These are phyloP conservation scores for Porites lobata DNA, from an alignment of 92 coral and sea anemone genomes.

Conservation along the genomic window DNA sequence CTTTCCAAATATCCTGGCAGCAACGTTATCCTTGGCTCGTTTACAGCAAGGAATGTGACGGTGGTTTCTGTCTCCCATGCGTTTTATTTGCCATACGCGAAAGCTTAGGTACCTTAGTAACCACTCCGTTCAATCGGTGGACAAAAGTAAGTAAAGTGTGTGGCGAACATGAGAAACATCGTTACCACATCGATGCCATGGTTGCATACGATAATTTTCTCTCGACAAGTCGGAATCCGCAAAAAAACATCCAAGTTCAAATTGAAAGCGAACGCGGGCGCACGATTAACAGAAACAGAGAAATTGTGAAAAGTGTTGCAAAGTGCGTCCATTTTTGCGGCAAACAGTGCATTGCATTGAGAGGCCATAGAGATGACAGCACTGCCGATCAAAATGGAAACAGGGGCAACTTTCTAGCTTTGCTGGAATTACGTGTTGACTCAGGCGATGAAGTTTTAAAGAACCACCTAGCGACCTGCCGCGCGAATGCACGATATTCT, in stretches of 20 bases:
- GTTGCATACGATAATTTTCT: slow-evolving; percentile 41
- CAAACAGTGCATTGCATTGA: slow-evolving; percentile 52
- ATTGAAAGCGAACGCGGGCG: slow-evolving; percentile 4
- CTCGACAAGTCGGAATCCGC: slow-evolving; percentile 30
- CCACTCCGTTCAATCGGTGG: slow-evolving; percentile 32
- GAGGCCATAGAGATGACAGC: slow-evolving; percentile 60
- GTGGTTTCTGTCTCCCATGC: slow-evolving; percentile 62
- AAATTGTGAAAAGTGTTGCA: slow-evolving; percentile 26
- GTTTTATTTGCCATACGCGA: slow-evolving; percentile 47
- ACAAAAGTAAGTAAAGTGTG: slow-evolving; percentile 45
- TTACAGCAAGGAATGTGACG: slow-evolving; percentile 54
- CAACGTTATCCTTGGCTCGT: slow-evolving; percentile 55
- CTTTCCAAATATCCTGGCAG: slow-evolving; percentile 51
- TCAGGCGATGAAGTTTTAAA: slow-evolving; percentile 41
- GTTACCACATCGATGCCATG: slow-evolving; percentile 53
- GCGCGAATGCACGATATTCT: slow-evolving; percentile 30
- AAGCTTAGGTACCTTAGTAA: slow-evolving; percentile 46
- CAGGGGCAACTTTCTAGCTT: slow-evolving; percentile 52
- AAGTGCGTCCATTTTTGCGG: slow-evolving; percentile 58
- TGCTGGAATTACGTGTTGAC: slow-evolving; percentile 51
- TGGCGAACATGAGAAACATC: slow-evolving; percentile 52
- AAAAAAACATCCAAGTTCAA: too few relatives aligned
- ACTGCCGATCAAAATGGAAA: slow-evolving; percentile 40
- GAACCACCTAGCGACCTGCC: slow-evolving; percentile 17
- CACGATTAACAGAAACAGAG: slow-evolving; percentile 19